Conservation (phyloP, 2,113 vertebrate species). For the Odobenus rosmarus region DNA sequence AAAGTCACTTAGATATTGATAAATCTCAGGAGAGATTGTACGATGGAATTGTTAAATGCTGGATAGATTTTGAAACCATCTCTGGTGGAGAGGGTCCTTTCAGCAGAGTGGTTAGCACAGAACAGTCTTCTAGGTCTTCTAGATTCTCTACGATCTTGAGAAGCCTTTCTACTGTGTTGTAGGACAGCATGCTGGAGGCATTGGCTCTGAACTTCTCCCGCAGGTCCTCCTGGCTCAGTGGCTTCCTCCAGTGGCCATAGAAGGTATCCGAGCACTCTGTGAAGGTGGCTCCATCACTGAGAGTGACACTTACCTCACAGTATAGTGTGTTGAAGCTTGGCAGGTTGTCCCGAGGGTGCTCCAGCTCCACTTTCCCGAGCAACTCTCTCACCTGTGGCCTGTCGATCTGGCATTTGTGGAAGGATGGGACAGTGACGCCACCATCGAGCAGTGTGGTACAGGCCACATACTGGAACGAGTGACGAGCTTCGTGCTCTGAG, state of each 20-base stretch:
- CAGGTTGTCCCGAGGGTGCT: conserved; percentile 89
- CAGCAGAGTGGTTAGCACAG: conserved; percentile 85
- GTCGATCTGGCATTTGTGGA: conserved; percentile 79
- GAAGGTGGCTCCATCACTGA: conserved; percentile 72
- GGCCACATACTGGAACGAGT: conserved; percentile 95
- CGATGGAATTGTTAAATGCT: background rate
- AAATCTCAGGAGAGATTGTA: background rate
- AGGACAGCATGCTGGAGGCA: conserved; percentile 80
- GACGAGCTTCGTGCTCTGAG: conserved; percentile 94
- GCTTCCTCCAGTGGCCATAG: conserved; percentile 96
- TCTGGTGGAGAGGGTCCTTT: conserved; percentile 78
- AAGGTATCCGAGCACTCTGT: conserved; percentile 88
- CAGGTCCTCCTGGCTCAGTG: conserved; percentile 90
- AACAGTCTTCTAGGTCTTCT: conserved; percentile 88
- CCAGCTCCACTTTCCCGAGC: conserved; percentile 87
- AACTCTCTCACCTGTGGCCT: conserved; percentile 85
- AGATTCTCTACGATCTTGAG: conserved; percentile 86
- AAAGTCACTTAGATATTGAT: background rate
- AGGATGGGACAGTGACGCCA: conserved; percentile 86
- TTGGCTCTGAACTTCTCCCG: conserved; percentile 91
- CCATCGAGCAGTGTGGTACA: conserved; percentile 91
- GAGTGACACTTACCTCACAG: conserved; percentile 85
- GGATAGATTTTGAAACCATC: background rate
- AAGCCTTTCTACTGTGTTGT: conserved; percentile 86
- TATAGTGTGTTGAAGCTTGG: conserved; percentile 94